Percentiles rank a stretch among this genome's conserved stretches.
Conservation (phyloP, 2,113 vertebrate species). For the Polypterus senegalus region DNA sequence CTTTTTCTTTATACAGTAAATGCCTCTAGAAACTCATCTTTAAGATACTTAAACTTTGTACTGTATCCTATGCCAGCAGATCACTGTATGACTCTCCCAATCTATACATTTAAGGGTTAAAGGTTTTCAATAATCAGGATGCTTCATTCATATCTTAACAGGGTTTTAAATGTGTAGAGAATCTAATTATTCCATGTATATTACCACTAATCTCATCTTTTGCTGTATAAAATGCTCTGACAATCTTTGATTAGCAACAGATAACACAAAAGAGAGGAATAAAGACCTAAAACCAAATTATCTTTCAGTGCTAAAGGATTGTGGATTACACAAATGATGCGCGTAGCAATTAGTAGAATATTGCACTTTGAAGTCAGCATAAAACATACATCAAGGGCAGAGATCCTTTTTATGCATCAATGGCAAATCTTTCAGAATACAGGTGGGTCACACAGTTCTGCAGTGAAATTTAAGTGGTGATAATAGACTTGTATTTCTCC, state of each 20-base stretch:
- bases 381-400: conserved; percentile 12
- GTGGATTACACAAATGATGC: conserved; percentile 13
- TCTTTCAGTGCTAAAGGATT: conserved; percentile 12
- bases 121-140: too few species aligned
- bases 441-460: conserved; percentile 2
- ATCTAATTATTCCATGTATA: neutral
- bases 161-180: conserved; percentile 2
- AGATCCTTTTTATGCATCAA: conserved; percentile 15
- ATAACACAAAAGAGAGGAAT: conserved; percentile 4
- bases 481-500: neutral
- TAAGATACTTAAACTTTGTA: too few species aligned
- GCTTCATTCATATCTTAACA: neutral
- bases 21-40: too few species aligned
- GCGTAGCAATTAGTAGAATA: conserved; percentile 20
- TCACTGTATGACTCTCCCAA: too few species aligned
- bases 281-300: conserved; percentile 17
- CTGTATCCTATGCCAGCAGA: too few species aligned
- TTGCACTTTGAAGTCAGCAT: conserved; percentile 18
- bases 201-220: neutral
- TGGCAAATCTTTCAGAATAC: neutral
- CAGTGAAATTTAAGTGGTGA: conserved; percentile 1
- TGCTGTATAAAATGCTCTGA: neutral
- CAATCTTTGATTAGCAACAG: conserved; percentile 13
- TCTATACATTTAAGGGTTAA: too few species aligned
- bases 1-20: too few species aligned